Evolutionary conservation across 2,888 invertebrate genomes (phyloP).

Genomic region (Mantis religiosa): DNA sequence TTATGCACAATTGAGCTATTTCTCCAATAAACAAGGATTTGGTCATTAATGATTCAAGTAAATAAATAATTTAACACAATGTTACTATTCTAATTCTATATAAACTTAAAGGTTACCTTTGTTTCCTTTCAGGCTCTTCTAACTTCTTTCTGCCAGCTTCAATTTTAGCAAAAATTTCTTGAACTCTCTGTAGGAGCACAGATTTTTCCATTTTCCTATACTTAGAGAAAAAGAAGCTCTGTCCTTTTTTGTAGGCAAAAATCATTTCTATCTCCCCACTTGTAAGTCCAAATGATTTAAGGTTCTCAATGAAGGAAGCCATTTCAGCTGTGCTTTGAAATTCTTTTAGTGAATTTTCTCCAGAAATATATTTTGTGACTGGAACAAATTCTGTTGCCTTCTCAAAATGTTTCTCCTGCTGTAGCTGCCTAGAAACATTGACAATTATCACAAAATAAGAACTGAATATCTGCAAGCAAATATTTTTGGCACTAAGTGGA

Average conservation of each 20-base stretch:
- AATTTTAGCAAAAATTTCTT: no score
- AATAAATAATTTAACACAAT: constrained; percentile 22
- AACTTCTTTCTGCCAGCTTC: no score
- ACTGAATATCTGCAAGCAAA: no score
- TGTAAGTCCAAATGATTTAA: constrained; percentile 50
- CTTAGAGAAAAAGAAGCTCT: constrained; percentile 37
- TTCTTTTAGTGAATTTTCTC: constrained; percentile 47
- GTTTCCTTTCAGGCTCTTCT: no score
- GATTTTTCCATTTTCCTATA: constrained; percentile 38
- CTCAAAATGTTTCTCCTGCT: constrained; percentile 33
- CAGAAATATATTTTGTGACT: constrained; percentile 42
- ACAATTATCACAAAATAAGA: no score
- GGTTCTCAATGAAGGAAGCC: constrained; percentile 45
- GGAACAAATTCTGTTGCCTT: constrained; percentile 36
- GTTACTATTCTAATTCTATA: no score
- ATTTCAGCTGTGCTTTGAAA: constrained; percentile 46
- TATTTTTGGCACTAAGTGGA: no score
- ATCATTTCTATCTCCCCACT: constrained; percentile 51
- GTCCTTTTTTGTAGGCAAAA: constrained; percentile 47
- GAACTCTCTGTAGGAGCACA: constrained; percentile 19
- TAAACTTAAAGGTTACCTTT: no score
- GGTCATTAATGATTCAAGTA: no score
- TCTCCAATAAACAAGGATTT: no score
- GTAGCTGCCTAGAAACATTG: constrained; percentile 32
- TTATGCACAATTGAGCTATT: no score